Percentiles rank a stretch among this genome's conserved stretches.
Evolutionary conservation across 2,888 invertebrate species (phyloP).

Genomic region (Hybos culiciformis): DNA sequence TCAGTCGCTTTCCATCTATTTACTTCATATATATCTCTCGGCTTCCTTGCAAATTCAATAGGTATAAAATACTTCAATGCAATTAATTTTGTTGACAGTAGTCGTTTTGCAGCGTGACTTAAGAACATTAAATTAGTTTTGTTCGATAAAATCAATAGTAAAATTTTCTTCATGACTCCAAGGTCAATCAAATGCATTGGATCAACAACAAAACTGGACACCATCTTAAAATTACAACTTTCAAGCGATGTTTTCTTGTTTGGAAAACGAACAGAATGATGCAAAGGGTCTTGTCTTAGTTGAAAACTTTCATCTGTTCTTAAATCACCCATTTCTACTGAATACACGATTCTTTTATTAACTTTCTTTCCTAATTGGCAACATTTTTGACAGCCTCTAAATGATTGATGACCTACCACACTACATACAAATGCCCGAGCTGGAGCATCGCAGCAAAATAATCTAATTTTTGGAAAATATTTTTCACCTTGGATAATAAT

Average conservation of each 20-base stretch:
- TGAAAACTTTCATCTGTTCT: background rate
- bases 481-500: background rate
- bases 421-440: background rate
- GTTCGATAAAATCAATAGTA: conserved; percentile 6
- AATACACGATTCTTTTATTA: background rate
- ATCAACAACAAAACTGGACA: conserved; percentile 1
- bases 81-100: background rate
- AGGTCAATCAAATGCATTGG: conserved; percentile 10
- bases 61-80: background rate
- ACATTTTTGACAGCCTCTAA: background rate
- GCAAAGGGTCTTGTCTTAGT: background rate
- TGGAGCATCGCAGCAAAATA: conserved; percentile 1
- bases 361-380: background rate
- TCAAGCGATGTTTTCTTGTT: background rate
- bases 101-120: background rate
- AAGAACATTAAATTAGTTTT: conserved; percentile 5
- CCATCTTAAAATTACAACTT: background rate
- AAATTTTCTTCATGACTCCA: conserved; percentile 11
- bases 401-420: background rate
- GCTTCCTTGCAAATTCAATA: background rate
- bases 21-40: background rate
- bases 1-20: conserved; percentile 10
- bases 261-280: background rate
- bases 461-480: background rate
- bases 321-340: background rate